Percentiles rank a stretch among this genome's conserved stretches.
Conservation (phyloP, 2,797 vertebrate species). For the Glossophaga mutica region DNA sequence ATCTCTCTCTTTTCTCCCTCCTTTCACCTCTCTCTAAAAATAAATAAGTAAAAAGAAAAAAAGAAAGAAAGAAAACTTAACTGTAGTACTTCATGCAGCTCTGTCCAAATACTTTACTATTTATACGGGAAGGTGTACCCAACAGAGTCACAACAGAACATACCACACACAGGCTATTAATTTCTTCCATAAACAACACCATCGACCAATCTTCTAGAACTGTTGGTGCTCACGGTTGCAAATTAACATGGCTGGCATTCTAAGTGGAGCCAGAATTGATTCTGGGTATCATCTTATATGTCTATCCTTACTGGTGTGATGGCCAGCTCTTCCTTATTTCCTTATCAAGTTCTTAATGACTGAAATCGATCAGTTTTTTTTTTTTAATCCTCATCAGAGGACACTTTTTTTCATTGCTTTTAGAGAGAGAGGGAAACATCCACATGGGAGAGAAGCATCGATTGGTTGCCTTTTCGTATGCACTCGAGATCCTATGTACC, state of each 20-base stretch:
- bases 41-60: not conserved
- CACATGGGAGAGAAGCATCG: not conserved
- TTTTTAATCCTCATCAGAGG: not conserved
- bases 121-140: not conserved
- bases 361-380: not conserved
- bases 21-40: not conserved
- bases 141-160: not conserved
- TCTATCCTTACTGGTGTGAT: not conserved
- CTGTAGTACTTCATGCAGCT: not conserved
- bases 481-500: too few species aligned
- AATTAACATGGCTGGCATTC: not conserved
- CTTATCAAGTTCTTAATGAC: not conserved
- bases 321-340: not conserved
- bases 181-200: not conserved
- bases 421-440: not conserved
- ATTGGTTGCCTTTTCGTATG: not conserved
- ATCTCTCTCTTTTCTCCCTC: not conserved
- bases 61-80: not conserved
- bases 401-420: not conserved
- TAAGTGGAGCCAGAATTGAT: not conserved
- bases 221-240: not conserved
- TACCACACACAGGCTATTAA: not conserved
- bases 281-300: not conserved
- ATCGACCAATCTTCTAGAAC: not conserved
- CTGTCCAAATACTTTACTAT: not conserved